These are phyloP conservation scores for Polypterus senegalus DNA, from an alignment of 2,113 vertebrate species.

Conservation along the genomic window DNA sequence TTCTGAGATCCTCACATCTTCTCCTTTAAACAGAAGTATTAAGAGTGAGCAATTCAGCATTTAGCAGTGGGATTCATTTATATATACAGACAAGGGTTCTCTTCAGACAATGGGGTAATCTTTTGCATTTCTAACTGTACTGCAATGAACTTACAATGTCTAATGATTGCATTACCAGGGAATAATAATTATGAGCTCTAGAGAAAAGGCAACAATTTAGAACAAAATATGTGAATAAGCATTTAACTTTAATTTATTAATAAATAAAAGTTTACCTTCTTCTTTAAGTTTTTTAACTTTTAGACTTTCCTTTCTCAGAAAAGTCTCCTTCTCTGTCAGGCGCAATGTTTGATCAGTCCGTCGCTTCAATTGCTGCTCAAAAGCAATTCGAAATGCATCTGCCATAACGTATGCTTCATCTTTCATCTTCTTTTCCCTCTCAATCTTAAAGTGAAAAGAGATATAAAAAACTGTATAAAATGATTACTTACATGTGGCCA, in stretches of 20 bases:
- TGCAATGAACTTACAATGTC: not conserved
- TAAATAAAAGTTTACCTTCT: slow-evolving; percentile 25
- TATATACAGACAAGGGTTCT: too few relatives aligned
- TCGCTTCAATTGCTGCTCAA: slow-evolving; percentile 79
- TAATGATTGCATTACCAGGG: not conserved
- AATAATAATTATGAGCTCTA: fast-evolving
- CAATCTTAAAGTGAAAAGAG: slow-evolving; percentile 42
- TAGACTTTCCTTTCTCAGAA: slow-evolving; percentile 35
- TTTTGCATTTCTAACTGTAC: too few relatives aligned
- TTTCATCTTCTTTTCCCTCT: slow-evolving; percentile 55
- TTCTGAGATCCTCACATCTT: too few relatives aligned
- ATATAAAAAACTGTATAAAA: too few relatives aligned
- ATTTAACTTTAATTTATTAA: not conserved
- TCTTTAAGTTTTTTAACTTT: slow-evolving; percentile 38
- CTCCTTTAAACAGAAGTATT: too few relatives aligned
- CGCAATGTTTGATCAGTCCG: slow-evolving; percentile 63
- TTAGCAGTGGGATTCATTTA: too few relatives aligned
- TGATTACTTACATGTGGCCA: too few relatives aligned
- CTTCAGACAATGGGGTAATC: too few relatives aligned
- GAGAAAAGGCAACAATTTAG: not conserved
- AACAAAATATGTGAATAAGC: not conserved
- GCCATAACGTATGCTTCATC: slow-evolving; percentile 72
- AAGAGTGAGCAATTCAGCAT: too few relatives aligned
- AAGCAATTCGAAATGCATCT: slow-evolving; percentile 82
- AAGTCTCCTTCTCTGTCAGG: slow-evolving; percentile 43